Evolutionary conservation across 2,888 invertebrate species (phyloP).

Genomic region (Trichacis sp.): DNA sequence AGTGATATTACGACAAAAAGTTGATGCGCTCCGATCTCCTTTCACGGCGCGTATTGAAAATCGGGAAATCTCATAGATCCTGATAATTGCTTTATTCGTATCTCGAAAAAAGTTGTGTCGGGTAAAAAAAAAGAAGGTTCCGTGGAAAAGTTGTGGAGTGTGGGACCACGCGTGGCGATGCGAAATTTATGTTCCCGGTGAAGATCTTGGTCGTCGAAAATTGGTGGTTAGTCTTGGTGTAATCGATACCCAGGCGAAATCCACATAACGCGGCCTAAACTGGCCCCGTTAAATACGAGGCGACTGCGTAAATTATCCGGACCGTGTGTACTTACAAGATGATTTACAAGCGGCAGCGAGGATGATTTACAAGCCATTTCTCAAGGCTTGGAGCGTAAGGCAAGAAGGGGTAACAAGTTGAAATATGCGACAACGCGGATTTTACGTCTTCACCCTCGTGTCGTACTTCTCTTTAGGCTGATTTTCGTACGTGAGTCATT

Average conservation of each 20-base stretch:
- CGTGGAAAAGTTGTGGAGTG: too few species aligned
- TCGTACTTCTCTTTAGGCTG: slow-evolving; percentile 47
- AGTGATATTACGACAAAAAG: slow-evolving; percentile 37
- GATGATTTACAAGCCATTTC: slow-evolving; percentile 63
- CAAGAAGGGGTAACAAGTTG: slow-evolving; percentile 55
- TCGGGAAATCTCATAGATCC: slow-evolving; percentile 10
- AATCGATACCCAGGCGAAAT: slow-evolving; percentile 13
- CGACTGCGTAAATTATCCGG: slow-evolving; percentile 67
- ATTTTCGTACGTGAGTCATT: too few species aligned
- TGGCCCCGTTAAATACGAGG: slow-evolving; percentile 42
- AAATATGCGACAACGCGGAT: slow-evolving; percentile 62
- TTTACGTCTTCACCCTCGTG: slow-evolving; percentile 49
- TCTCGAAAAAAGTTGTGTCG: neutral
- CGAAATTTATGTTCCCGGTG: too few species aligned
- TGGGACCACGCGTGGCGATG: too few species aligned
- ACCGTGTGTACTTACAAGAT: slow-evolving; percentile 66
- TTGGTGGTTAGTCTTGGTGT: slow-evolving; percentile 13
- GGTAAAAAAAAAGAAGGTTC: neutral
- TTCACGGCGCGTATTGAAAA: slow-evolving; percentile 24
- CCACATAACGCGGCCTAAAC: slow-evolving; percentile 23
- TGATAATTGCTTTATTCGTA: slow-evolving; percentile 26
- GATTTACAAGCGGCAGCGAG: slow-evolving; percentile 66
- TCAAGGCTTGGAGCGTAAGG: slow-evolving; percentile 46
- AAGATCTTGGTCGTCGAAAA: too few species aligned
- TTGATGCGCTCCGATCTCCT: slow-evolving; percentile 21